Evolutionary conservation across 2,797 vertebrate genomes (phyloP), one percentile per base, ranked within the genome.

Genomic region (Spinibarbus caldwelli): DNA sequence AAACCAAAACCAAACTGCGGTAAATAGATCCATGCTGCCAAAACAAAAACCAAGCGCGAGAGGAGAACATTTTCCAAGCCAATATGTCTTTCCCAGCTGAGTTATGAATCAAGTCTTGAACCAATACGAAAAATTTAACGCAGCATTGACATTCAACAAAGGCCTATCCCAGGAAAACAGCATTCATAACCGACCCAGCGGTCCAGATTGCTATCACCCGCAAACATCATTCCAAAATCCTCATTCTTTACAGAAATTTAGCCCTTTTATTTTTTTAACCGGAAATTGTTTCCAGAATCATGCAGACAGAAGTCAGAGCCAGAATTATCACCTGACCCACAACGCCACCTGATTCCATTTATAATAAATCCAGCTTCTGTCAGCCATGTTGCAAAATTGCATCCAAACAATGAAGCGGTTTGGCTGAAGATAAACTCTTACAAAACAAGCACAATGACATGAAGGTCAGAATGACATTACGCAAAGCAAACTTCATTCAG

Each of bases 111-210:
- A 29, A 41, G 31, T 54, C 23, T 57, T 31, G 36, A 57, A 43
- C 17, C 11, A 23, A 45, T 45, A 14, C 2, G 1, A 82, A 71
- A 38, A 70, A 41, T 9, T 1, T 15, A 23, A 66, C 31, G 7
- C 38, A 36, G 19, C 19, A 21, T 31, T 59, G 11, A 82, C 38
- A 59, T 21, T 72, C 34, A 72, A 31, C 49, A 59, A 82, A 82
- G 52, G 26, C 52, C 49, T 21, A n/a, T 72, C 68, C 67, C 68
- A 59, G 19, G 52, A 72, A 82, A 82, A 59, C 49, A 43, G 80
- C 49, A 43, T 71, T 31, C 4, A 9, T 68, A 68, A 68, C 64
- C 23, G 10, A 26, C 62, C 10, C 0, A 14, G 31, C 29, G 1
- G 1, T 29, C 45, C 52, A 62, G 29, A 66, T 26, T 14, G 31